A percentile compares a stretch with the other conserved stretches of the same genome.
phyloP scores from a whole-genome alignment of 2,888 invertebrate genomes.

The Arge pagana region DNA sequence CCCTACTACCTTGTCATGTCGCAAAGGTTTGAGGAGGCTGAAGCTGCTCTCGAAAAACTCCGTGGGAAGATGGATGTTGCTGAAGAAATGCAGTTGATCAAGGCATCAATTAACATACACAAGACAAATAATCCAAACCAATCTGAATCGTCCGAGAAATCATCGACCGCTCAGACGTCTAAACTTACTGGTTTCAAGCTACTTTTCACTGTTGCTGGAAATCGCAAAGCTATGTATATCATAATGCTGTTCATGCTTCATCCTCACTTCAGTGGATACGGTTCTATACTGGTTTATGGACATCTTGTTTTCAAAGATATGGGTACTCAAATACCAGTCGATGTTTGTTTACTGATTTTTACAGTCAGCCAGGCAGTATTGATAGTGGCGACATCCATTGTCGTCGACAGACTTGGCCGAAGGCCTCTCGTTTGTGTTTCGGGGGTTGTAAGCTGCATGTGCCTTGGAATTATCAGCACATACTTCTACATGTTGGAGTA shows the following conservation, averaged over 20 bases:
- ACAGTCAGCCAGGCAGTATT: slow-evolving; percentile 44
- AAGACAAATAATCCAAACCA: too few species aligned
- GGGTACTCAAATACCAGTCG: slow-evolving; percentile 22
- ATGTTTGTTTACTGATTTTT: slow-evolving; percentile 37
- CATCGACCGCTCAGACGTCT: too few species aligned
- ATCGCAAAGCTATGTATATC: slow-evolving; percentile 56
- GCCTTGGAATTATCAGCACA: slow-evolving; percentile 35
- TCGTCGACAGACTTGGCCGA: slow-evolving; percentile 58
- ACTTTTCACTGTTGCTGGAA: slow-evolving; percentile 38
- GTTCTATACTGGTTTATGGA: slow-evolving; percentile 47
- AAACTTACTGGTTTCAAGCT: slow-evolving; percentile 37
- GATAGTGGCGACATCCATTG: slow-evolving; percentile 42
- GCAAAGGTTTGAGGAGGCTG: slow-evolving; percentile 53
- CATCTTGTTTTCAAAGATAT: slow-evolving; percentile 56
- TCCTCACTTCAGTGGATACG: slow-evolving; percentile 57
- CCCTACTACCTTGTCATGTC: slow-evolving; percentile 54
- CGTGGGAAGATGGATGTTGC: slow-evolving; percentile 60
- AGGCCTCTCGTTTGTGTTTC: slow-evolving; percentile 57
- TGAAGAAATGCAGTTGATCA: slow-evolving; percentile 55
- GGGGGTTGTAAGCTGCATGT: slow-evolving; percentile 31
- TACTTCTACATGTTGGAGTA: slow-evolving; percentile 40
- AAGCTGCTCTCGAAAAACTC: slow-evolving; percentile 55
- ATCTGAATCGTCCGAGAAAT: too few species aligned
- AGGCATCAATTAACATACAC: slow-evolving; percentile 25
- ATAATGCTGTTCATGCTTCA: slow-evolving; percentile 55